Evolutionary conservation across 2,888 invertebrate genomes (phyloP).

Genomic region (Xylota sylvarum): DNA sequence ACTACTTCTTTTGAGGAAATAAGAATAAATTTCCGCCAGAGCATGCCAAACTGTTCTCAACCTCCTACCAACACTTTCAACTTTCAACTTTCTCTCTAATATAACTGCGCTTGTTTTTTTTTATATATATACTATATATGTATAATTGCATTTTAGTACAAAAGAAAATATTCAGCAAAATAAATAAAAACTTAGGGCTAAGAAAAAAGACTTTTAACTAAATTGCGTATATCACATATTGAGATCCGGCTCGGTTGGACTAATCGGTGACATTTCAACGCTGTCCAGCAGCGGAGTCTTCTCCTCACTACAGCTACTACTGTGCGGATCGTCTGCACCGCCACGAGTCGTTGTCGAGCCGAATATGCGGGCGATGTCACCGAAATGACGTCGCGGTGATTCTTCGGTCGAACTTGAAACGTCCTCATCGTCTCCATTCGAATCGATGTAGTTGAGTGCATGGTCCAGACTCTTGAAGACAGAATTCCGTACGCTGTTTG

Average conservation of each 20-base stretch:
- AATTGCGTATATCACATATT: conserved; percentile 78
- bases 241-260: conserved; percentile 83
- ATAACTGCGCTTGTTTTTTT: conserved; percentile 15
- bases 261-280: conserved; percentile 85
- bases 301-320: conserved; percentile 84
- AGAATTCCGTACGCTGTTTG: conserved; percentile 78
- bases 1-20: too few species aligned
- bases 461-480: conserved; percentile 82
- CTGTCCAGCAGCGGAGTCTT: conserved; percentile 84
- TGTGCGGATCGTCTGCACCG: conserved; percentile 81
- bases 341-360: conserved; percentile 82
- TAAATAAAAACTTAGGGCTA: conserved; percentile 13
- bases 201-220: conserved; percentile 51
- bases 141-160: conserved; percentile 45
- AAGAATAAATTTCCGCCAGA: too few species aligned
- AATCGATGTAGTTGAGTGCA: conserved; percentile 79
- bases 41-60: conserved; percentile 18
- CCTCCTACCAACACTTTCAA: not conserved
- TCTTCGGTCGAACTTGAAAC: conserved; percentile 82
- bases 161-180: conserved; percentile 61
- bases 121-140: not conserved
- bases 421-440: conserved; percentile 78
- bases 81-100: conserved; percentile 25
- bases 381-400: conserved; percentile 81
- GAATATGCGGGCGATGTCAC: conserved; percentile 79